A percentile compares a stretch with the other conserved stretches of the same genome.
These are phyloP conservation scores for Microchirus variegatus DNA, from an alignment of 2,797 vertebrate genomes.

Conservation along the genomic window DNA sequence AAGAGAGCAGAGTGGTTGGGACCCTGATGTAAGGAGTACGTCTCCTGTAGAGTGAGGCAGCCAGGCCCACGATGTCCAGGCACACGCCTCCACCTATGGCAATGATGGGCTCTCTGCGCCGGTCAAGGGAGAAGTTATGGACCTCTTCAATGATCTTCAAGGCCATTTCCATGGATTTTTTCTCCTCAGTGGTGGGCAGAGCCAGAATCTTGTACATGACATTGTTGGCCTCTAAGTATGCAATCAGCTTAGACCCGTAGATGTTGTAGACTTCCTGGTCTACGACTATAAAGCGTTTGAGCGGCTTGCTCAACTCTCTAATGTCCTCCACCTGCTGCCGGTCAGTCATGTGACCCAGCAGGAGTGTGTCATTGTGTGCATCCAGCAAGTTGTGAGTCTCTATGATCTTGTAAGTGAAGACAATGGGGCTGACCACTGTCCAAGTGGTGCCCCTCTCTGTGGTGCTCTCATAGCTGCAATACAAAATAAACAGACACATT, in stretches of 20 bases:
- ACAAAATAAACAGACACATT: slow-evolving; percentile 40
- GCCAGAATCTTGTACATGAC: slow-evolving; percentile 81
- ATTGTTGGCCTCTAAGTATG: slow-evolving; percentile 79
- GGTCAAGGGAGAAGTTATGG: slow-evolving; percentile 82
- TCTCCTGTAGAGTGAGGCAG: slow-evolving; percentile 83
- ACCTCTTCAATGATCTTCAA: slow-evolving; percentile 84
- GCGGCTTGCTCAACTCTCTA: slow-evolving; percentile 62
- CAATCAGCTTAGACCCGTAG: slow-evolving; percentile 78
- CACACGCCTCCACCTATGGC: slow-evolving; percentile 86
- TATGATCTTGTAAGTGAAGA: slow-evolving; percentile 84
- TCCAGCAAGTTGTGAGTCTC: slow-evolving; percentile 81
- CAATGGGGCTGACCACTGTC: slow-evolving; percentile 84
- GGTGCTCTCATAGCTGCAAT: slow-evolving; percentile 76
- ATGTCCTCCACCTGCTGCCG: slow-evolving; percentile 69
- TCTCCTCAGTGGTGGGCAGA: slow-evolving; percentile 83
- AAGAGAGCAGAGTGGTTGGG: slow-evolving; percentile 86
- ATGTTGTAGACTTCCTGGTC: slow-evolving; percentile 81
- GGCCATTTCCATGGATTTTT: slow-evolving; percentile 85
- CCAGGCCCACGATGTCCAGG: slow-evolving; percentile 85
- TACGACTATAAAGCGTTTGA: slow-evolving; percentile 84
- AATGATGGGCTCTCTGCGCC: slow-evolving; percentile 85
- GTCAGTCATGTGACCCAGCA: slow-evolving; percentile 82
- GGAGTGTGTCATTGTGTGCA: slow-evolving; percentile 80
- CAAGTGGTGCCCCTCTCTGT: slow-evolving; percentile 76
- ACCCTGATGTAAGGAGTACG: slow-evolving; percentile 86